Percentiles rank a stretch among this genome's conserved stretches.
phyloP scores from a whole-genome alignment of 2,888 invertebrate genomes.

The Eristalinus sepulchralis region DNA sequence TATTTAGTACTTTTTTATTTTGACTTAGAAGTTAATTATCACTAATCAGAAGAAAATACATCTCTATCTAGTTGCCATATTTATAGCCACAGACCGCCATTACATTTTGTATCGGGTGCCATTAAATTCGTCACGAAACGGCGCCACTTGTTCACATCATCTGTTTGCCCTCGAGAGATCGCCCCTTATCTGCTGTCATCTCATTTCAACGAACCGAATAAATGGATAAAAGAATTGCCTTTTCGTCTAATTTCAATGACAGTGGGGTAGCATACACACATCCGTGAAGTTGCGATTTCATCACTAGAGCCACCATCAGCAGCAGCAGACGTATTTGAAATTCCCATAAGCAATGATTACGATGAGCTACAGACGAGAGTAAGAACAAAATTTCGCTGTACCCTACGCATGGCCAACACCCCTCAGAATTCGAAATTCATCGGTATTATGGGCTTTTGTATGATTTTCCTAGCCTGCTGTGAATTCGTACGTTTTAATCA shows the following conservation, averaged over 20 bases:
- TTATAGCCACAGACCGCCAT: constrained; percentile 32
- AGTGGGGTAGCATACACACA: constrained; percentile 47
- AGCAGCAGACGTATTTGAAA: constrained; percentile 38
- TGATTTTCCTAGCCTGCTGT: constrained; percentile 60
- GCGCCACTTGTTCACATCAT: constrained; percentile 67
- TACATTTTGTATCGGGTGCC: constrained; percentile 21
- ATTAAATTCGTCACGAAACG: constrained; percentile 40
- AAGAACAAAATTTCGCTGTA: constrained; percentile 30
- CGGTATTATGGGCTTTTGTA: constrained; percentile 58
- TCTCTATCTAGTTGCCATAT: constrained; percentile 2
- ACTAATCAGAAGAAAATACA: too few relatives aligned
- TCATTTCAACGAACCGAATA: constrained; percentile 50
- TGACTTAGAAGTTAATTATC: too few relatives aligned
- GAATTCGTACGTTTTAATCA: constrained; percentile 71
- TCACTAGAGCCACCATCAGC: constrained; percentile 34
- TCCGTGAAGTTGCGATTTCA: constrained; percentile 54
- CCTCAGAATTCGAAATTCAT: constrained; percentile 8
- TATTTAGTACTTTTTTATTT: too few relatives aligned
- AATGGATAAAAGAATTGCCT: constrained; percentile 18
- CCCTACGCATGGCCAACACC: constrained; percentile 34
- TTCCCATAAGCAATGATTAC: constrained; percentile 61
- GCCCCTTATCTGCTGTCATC: constrained; percentile 63
- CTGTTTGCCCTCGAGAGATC: constrained; percentile 43
- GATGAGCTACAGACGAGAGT: constrained; percentile 15
- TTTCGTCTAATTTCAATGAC: constrained; percentile 64